Base-by-base conservation (phyloP, 2,113 vertebrate genomes). In the Gymnorhina tibicen region DNA sequence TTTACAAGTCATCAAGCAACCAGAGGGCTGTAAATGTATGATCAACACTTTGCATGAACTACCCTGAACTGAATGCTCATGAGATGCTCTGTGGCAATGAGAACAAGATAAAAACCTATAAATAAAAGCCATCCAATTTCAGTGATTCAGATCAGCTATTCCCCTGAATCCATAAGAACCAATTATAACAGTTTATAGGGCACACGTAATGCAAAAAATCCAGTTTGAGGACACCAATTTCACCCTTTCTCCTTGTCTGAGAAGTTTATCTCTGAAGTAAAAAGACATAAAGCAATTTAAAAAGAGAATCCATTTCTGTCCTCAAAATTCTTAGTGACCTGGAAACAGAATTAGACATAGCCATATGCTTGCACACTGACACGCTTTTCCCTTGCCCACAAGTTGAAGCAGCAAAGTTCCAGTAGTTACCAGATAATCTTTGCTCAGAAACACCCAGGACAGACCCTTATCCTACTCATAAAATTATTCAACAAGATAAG, bases 101-200 rank as follows among this genome's bases (percentile, higher is more conserved):
- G 88, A 68, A 27, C 80, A 72, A 76, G 92, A 93, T 74, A 91
- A 94, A 88, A 84, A 84, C 49, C 96, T 95, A 94, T 95, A 97
- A 96, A 96, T 95, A 97, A 97, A 91, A 87, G 84, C 72, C 30
- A 85, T 93, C 83, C 92, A 87, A 91, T 96, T 94, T 94, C 91
- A 89, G 85, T 78, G 60, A 89, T 93, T 96, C 73, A 91, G 79
- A 93, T 94, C 85, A 94, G 79, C 88, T 93, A 96, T 93, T 97
- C 93, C 93, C 96, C 80, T 96, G 92, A 91, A 94, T 58, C 92
- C 13, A 0, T 67, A 81, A 87, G 32, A 95, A 80, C 73, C 93
- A 96, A 95, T 95, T 97, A 94, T 75, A 94, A 81, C 88, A 75
- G 60, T 76, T 93, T 91, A 87, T 82, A 93, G 93, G 81, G 69